phyloP scores from a whole-genome alignment of 2,888 invertebrate species.

The Caenorhabditis zanzibari region DNA sequence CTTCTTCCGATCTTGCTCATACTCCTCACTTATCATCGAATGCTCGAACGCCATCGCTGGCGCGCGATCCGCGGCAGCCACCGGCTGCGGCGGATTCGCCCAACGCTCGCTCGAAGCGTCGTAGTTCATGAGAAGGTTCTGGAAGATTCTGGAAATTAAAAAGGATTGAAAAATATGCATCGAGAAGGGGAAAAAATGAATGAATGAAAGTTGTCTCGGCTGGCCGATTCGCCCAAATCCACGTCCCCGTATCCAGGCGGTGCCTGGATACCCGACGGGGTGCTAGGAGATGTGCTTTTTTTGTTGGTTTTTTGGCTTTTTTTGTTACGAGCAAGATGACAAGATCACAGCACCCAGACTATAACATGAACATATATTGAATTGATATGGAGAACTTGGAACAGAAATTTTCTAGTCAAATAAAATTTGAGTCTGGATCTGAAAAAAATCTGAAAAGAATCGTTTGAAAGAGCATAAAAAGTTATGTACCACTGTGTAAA shows the following conservation, averaged over 20 bases:
- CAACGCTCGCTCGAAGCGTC: constrained; percentile 40
- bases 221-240: constrained; percentile 1
- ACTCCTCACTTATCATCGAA: constrained; percentile 60
- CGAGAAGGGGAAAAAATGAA: neutral
- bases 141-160: neutral
- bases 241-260: constrained; percentile 12
- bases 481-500: no score
- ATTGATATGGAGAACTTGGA: no score
- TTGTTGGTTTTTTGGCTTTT: neutral
- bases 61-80: constrained; percentile 31
- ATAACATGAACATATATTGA: no score
- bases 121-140: constrained; percentile 39
- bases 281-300: neutral
- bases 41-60: constrained; percentile 28
- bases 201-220: neutral
- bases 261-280: constrained; percentile 1
- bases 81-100: constrained; percentile 62
- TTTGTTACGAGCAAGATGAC: no score
- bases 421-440: no score
- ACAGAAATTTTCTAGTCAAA: no score
- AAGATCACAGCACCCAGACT: no score
- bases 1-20: constrained; percentile 47
- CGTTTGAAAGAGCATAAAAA: no score
- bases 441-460: no score
- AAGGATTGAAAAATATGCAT: neutral